These are phyloP conservation scores for Hedychridium roseum DNA, from an alignment of 2,888 invertebrate genomes.

Conservation along the genomic window DNA sequence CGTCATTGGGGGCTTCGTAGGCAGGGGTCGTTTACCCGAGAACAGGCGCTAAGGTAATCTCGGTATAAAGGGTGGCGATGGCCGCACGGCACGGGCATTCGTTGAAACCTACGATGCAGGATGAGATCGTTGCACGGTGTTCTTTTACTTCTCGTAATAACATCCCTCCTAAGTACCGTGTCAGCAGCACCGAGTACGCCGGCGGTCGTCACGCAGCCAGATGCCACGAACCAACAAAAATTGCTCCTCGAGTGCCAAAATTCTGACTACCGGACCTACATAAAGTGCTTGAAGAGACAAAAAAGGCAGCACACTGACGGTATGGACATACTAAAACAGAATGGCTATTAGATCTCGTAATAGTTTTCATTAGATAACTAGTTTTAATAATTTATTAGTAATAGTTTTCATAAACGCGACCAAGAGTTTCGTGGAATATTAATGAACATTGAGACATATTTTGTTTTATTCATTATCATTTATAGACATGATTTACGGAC, in stretches of 20 bases:
- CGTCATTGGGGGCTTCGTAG: background rate
- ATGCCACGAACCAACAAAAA: constrained; percentile 29
- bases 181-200: background rate
- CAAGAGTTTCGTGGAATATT: too few relatives aligned
- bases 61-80: constrained; percentile 36
- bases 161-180: background rate
- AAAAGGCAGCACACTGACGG: constrained; percentile 48
- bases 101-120: constrained; percentile 23
- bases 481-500: too few relatives aligned
- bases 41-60: constrained; percentile 23
- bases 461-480: too few relatives aligned
- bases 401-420: too few relatives aligned
- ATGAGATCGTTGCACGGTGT: constrained; percentile 9
- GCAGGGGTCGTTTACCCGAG: constrained; percentile 31
- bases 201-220: constrained; percentile 8
- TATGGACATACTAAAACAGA: constrained; percentile 21
- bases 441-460: too few relatives aligned
- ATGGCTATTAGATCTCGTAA: too few relatives aligned
- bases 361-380: too few relatives aligned
- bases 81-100: constrained; percentile 17
- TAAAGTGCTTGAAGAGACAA: constrained; percentile 54
- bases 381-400: too few relatives aligned
- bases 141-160: constrained; percentile 9
- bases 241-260: constrained; percentile 46
- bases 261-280: constrained; percentile 54